Percentiles rank a stretch among this genome's conserved stretches.
These are phyloP conservation scores for Eupristina koningsbergeri DNA, from an alignment of 1,140 invertebrate genomes.

Conservation along the genomic window DNA sequence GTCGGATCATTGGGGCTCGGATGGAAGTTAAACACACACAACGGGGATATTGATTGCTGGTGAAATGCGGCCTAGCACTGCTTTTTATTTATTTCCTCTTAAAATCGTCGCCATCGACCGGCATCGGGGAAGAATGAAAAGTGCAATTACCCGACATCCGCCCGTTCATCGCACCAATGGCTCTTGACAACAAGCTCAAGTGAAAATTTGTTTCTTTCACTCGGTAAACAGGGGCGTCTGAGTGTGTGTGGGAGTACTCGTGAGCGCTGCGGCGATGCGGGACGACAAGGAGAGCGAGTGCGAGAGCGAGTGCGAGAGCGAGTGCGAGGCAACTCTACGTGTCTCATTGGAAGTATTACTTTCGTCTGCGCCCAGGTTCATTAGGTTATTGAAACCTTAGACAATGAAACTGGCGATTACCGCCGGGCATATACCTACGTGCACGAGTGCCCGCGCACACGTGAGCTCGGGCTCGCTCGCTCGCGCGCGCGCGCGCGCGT, in stretches of 20 bases:
- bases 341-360: neutral
- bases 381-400: conserved; percentile 71
- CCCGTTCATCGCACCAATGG: neutral
- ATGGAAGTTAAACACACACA: neutral
- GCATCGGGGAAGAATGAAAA: neutral
- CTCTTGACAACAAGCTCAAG: no score
- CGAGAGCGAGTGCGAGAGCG: neutral
- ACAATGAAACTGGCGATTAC: conserved; percentile 61
- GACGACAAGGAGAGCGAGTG: neutral
- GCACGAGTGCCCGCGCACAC: no score
- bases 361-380: conserved; percentile 55
- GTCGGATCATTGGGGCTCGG: no score
- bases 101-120: neutral
- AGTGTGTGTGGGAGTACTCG: neutral
- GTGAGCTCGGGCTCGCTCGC: no score
- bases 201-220: neutral
- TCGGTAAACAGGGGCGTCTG: neutral
- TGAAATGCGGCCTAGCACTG: neutral
- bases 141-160: neutral
- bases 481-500: neutral
- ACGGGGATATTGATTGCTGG: no score
- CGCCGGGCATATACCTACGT: conserved; percentile 51
- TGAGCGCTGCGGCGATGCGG: no score
- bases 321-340: neutral
- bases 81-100: neutral